Conservation (phyloP, 2,797 vertebrate genomes). For the Pyrocephalus nanus region DNA sequence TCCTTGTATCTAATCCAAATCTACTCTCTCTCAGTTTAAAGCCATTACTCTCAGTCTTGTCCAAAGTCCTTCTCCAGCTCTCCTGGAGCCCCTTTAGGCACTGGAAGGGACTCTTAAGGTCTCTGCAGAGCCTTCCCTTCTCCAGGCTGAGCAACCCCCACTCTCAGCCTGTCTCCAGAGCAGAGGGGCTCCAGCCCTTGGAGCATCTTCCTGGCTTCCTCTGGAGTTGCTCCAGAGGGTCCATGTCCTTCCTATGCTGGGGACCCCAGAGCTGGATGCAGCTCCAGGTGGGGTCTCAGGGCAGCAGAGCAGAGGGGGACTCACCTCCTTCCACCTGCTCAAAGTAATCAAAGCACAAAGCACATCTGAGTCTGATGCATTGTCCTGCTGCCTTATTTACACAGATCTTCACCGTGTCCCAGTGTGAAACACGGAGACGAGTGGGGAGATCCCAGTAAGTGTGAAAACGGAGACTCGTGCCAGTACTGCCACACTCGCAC, state of each 20-base stretch:
- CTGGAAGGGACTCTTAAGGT: neutral
- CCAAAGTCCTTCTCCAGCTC: neutral
- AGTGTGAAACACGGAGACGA: slow-evolving; percentile 97
- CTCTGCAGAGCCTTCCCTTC: neutral
- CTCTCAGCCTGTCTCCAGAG: neutral
- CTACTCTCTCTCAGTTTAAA: neutral
- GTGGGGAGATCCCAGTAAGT: slow-evolving; percentile 98
- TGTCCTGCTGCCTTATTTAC: neutral
- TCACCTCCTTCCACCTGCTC: neutral
- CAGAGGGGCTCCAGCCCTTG: neutral
- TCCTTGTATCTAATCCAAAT: neutral
- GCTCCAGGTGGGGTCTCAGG: neutral
- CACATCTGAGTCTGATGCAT: neutral
- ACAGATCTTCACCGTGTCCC: slow-evolving; percentile 93
- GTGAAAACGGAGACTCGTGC: slow-evolving; percentile 92
- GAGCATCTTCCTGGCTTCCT: neutral
- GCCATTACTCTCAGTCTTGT: neutral
- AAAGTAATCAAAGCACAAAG: neutral
- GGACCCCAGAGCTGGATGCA: neutral
- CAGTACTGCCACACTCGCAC: slow-evolving; percentile 98
- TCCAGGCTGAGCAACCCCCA: neutral
- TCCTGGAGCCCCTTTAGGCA: neutral
- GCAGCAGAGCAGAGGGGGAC: neutral
- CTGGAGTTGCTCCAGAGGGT: neutral
- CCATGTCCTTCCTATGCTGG: neutral